A percentile compares a stretch with the other conserved stretches of the same genome.
These are phyloP conservation scores for Coleophora deauratella DNA, from an alignment of 2,888 invertebrate genomes.

Conservation along the genomic window DNA sequence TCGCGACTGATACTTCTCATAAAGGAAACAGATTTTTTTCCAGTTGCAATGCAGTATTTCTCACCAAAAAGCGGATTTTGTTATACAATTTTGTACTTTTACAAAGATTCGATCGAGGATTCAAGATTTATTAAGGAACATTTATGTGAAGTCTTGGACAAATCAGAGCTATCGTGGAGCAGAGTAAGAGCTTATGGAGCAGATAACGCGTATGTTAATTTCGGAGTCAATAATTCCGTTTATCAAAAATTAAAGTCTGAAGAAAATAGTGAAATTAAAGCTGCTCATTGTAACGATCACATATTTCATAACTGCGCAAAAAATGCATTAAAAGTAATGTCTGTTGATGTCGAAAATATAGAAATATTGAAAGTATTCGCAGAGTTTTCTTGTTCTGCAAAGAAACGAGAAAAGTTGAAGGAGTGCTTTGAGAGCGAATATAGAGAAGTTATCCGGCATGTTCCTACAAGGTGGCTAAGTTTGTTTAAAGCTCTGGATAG, in stretches of 20 bases:
- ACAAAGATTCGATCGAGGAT: background rate
- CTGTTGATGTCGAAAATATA: conserved; percentile 1
- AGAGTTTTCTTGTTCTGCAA: conserved; percentile 10
- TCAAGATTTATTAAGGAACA: background rate
- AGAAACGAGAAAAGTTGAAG: conserved; percentile 6
- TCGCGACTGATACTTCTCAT: conserved; percentile 15
- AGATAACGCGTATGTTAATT: conserved; percentile 14
- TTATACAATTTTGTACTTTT: background rate
- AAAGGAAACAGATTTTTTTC: conserved; percentile 12
- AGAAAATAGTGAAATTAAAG: conserved; percentile 4
- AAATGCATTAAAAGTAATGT: conserved; percentile 9
- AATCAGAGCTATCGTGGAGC: conserved; percentile 4
- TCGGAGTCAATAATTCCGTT: conserved; percentile 5
- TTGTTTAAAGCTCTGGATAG: conserved; percentile 1
- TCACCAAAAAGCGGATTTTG: conserved; percentile 8
- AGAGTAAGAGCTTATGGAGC: conserved; percentile 13
- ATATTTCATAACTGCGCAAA: conserved; percentile 10
- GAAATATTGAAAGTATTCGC: conserved; percentile 12
- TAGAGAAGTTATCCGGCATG: conserved; percentile 7
- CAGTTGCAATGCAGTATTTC: conserved; percentile 13
- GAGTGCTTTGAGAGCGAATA: conserved; percentile 2
- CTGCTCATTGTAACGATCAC: conserved; percentile 8
- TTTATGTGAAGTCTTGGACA: background rate
- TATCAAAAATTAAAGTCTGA: conserved; percentile 3
- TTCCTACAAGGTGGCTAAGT: conserved; percentile 9